These are phyloP conservation scores for Acanthaster planci DNA, from an alignment of 35 echinoderm and acorn worm species.

Conservation along the genomic window DNA sequence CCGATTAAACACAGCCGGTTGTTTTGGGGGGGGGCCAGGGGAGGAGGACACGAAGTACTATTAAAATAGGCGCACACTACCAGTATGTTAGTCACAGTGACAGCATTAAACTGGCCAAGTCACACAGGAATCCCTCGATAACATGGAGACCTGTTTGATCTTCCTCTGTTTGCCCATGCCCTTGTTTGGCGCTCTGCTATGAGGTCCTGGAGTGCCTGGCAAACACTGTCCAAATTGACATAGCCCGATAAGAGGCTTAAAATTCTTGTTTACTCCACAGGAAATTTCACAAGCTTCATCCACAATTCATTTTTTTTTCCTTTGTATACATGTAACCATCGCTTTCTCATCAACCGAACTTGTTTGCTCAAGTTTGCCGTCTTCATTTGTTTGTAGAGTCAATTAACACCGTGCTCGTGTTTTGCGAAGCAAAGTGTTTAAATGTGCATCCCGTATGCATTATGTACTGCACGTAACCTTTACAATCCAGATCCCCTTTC, in stretches of 20 bases:
- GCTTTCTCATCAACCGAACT: too few relatives aligned
- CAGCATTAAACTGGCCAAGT: slow-evolving; percentile 3
- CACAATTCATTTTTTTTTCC: too few relatives aligned
- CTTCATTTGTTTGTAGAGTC: too few relatives aligned
- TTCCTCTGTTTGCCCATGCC: neutral
- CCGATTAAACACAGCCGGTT: neutral
- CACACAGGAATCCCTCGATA: slow-evolving; percentile 9
- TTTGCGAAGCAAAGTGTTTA: too few relatives aligned
- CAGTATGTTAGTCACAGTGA: neutral
- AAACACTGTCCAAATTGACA: slow-evolving; percentile 19
- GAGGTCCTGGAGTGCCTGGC: neutral
- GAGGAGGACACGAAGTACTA: neutral
- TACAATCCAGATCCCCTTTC: too few relatives aligned
- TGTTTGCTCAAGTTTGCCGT: too few relatives aligned
- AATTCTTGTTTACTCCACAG: slow-evolving; percentile 10
- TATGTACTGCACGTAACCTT: too few relatives aligned
- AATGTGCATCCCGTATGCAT: too few relatives aligned
- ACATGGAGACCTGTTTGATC: neutral
- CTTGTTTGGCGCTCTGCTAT: slow-evolving; percentile 17
- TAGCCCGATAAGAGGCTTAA: slow-evolving; percentile 20
- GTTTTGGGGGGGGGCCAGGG: neutral
- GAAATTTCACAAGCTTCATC: too few relatives aligned
- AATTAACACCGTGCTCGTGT: too few relatives aligned
- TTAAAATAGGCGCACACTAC: neutral
- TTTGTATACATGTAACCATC: too few relatives aligned